phyloP scores from a whole-genome alignment of 2,797 vertebrate species.

The Protonibea diacanthus region DNA sequence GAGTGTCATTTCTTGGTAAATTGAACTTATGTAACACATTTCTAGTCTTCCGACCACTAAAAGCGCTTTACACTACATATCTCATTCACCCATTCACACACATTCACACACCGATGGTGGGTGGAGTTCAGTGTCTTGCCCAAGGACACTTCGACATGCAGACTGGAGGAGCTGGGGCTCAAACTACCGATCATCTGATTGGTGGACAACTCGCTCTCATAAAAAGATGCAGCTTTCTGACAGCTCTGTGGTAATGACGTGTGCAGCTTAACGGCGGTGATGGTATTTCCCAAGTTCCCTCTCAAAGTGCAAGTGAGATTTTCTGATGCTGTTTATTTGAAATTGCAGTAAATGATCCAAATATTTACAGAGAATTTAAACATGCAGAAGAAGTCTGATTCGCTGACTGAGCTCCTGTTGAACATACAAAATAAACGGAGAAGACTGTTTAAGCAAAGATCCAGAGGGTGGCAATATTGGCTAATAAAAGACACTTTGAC shows the following conservation, averaged over 20 bases:
- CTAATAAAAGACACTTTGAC: neutral
- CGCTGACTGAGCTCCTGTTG: neutral
- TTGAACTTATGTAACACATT: too few species aligned
- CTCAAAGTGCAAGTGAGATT: neutral
- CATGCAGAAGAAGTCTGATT: neutral
- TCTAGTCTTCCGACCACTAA: too few species aligned
- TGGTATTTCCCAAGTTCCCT: neutral
- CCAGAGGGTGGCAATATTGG: constrained; percentile 32
- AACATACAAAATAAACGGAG: neutral
- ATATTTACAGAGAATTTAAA: neutral
- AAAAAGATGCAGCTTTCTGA: too few species aligned
- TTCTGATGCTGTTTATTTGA: too few species aligned
- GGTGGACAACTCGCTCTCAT: too few species aligned
- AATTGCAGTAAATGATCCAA: neutral
- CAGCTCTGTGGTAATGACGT: too few species aligned
- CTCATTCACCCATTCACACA: too few species aligned
- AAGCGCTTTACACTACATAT: too few species aligned
- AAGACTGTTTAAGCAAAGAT: neutral
- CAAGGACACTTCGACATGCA: neutral
- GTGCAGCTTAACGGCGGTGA: too few species aligned
- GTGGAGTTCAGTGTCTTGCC: too few species aligned
- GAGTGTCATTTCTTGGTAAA: too few species aligned
- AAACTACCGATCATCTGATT: neutral
- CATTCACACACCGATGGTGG: too few species aligned
- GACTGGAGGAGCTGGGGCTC: neutral